Base-by-base conservation (phyloP, 2,888 invertebrate species). In the Macrophya alboannulata region DNA sequence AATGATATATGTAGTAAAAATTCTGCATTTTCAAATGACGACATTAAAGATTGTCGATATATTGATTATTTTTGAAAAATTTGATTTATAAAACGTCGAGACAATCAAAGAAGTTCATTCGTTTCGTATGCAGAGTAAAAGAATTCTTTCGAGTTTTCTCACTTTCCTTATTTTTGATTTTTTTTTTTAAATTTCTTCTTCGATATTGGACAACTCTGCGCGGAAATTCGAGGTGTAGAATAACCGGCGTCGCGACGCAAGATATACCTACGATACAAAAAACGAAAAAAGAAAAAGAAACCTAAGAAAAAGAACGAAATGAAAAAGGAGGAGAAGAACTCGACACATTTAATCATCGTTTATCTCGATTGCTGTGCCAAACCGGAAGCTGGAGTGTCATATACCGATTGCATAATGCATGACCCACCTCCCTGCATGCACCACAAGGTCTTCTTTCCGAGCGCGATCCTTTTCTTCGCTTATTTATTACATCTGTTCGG, bases 361-460 rank as follows among this genome's bases (percentile, higher is more conserved):
- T 59, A 25, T 43, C 62, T 43, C 40, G 79, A 79, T 62, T 43
- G 40, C n/a, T 21, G 15, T 37, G 21, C n/a, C n/a, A n/a, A 17
- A 45, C 37, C 59, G 79, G 62, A 62, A 81, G 81, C 81, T 62
- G 31, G 1, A 31, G 3, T 31, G 59, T 62, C 81, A 62, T 62
- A 62, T 62, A 62, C 21, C 62, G 43, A 81, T 81, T 81, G 81
- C 81, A 81, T 81, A 81, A 81, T 81, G 59, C 40, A 81, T 59
- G 21, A 25, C 10, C 37, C 37, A 21, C 15, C 37, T 21, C 2
- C 71, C 51, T 55, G 15, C 8, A 25, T n/a, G n/a, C 45, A 25
- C 43, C 9, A 5, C 43, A 43, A 6, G n/a, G n/a, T 55, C 55
- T 6, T n/a, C 17, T n/a, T n/a, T 51, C n/a, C 5, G 31, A 31